A percentile compares a stretch with the other conserved stretches of the same genome.
Conservation (phyloP, 2,888 invertebrate species). For the Luperina nickerlii region DNA sequence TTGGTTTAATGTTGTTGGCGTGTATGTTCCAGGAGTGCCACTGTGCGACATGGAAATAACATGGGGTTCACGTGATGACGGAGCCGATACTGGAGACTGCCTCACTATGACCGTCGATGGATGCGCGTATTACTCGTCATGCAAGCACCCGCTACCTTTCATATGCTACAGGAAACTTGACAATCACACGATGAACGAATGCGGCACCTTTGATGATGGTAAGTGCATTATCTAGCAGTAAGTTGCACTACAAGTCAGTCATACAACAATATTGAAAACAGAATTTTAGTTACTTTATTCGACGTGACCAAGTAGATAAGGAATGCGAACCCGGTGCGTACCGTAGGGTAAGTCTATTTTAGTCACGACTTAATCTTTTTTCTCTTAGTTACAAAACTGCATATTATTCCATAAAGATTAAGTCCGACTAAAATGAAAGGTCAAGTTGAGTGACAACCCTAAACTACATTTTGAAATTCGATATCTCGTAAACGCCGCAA, state of each 20-base stretch:
- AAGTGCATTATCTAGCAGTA: background rate
- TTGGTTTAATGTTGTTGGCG: background rate
- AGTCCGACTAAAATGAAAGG: too few relatives aligned
- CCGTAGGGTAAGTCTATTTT: too few relatives aligned
- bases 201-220: slow-evolving; percentile 32
- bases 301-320: background rate
- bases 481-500: too few relatives aligned
- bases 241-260: background rate
- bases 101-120: slow-evolving; percentile 18
- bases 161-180: slow-evolving; percentile 32
- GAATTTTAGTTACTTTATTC: background rate
- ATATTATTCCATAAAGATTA: too few relatives aligned
- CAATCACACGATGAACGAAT: slow-evolving; percentile 32
- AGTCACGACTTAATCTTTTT: too few relatives aligned
- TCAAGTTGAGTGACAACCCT: too few relatives aligned
- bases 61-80: background rate
- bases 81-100: slow-evolving; percentile 1
- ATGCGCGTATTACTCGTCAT: slow-evolving; percentile 7
- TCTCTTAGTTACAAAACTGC: too few relatives aligned
- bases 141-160: slow-evolving; percentile 12
- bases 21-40: slow-evolving; percentile 31
- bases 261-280: slow-evolving; percentile 4
- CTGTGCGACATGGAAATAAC: slow-evolving; percentile 22
- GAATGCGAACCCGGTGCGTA: too few relatives aligned
- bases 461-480: too few relatives aligned